Conservation (phyloP, 2,113 vertebrate species). For the Ictalurus punctatus region DNA sequence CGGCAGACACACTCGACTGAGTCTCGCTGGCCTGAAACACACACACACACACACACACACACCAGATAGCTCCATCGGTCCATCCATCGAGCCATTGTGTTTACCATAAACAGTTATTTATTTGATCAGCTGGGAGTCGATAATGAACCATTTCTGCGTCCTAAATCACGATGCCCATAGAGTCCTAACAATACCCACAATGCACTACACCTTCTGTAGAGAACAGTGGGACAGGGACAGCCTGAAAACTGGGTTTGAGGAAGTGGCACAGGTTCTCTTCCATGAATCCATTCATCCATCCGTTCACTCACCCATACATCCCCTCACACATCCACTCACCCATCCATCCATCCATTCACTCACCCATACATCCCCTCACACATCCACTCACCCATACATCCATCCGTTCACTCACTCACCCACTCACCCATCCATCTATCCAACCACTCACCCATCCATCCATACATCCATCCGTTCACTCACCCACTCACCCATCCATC, state of each 20-base stretch:
- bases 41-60: conserved; percentile 16
- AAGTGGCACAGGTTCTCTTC: background rate
- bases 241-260: background rate
- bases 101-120: background rate
- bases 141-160: background rate
- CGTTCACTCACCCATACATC: no score
- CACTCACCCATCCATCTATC: background rate
- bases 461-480: no score
- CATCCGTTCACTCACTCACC: background rate
- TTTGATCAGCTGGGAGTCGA: background rate
- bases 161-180: background rate
- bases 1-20: conserved; percentile 89
- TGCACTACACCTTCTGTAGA: background rate
- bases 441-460: background rate
- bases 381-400: background rate
- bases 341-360: background rate
- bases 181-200: background rate
- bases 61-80: background rate
- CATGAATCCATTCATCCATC: background rate
- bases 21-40: conserved; percentile 87
- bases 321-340: background rate
- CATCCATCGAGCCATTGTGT: background rate
- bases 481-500: background rate
- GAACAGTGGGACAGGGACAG: background rate
- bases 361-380: no score